Percentiles rank a stretch among this genome's conserved stretches.
Conservation (phyloP, 2,888 invertebrate genomes). For the Nymphalis urticae region DNA sequence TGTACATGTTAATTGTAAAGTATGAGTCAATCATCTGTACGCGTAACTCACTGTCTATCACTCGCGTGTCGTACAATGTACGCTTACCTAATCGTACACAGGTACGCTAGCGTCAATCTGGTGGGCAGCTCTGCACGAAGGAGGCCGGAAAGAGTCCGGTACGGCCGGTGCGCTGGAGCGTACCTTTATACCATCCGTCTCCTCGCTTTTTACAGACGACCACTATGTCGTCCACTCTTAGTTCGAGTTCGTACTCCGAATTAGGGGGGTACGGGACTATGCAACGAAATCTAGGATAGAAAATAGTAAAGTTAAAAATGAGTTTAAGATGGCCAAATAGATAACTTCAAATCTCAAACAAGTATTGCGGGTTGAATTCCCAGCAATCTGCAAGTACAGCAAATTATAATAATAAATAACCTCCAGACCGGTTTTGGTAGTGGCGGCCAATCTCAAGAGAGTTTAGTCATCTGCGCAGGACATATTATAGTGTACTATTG, state of each 20-base stretch:
- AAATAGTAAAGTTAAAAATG: background rate
- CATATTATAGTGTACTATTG: no score
- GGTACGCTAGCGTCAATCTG: conserved; percentile 36
- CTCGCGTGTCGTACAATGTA: conserved; percentile 3
- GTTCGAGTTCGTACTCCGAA: conserved; percentile 94
- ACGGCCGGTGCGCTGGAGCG: conserved; percentile 92
- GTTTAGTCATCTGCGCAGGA: no score
- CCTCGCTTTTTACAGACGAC: conserved; percentile 95
- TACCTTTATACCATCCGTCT: conserved; percentile 98
- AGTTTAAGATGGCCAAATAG: no score
- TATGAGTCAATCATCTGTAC: no score
- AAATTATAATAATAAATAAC: no score
- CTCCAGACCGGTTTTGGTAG: no score
- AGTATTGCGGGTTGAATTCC: background rate
- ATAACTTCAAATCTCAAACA: background rate
- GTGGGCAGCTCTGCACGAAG: conserved; percentile 87
- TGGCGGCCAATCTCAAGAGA: no score
- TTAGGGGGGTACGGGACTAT: conserved; percentile 97
- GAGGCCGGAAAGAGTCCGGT: conserved; percentile 97
- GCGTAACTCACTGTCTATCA: background rate
- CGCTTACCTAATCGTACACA: background rate
- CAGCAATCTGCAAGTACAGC: background rate
- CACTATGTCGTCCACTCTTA: conserved; percentile 94
- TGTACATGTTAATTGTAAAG: no score
- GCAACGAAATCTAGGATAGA: conserved; percentile 88